Conservation (phyloP, 1,140 invertebrate species). For the Bursaphelenchus mucronatus region DNA sequence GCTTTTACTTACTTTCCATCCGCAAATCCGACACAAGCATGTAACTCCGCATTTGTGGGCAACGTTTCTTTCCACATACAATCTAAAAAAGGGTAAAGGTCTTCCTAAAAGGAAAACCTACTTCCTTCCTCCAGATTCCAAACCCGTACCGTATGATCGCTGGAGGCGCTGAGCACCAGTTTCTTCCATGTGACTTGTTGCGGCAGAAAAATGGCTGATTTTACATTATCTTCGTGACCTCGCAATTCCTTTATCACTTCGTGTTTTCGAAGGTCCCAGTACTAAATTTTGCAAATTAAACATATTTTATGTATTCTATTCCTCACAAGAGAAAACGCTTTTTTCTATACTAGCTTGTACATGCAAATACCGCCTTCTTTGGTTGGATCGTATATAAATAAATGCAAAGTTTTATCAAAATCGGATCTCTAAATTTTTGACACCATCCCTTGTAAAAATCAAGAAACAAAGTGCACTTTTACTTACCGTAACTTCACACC, state of each 20-base stretch:
- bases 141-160: conserved; percentile 34
- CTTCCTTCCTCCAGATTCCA: conserved; percentile 35
- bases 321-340: no score
- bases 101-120: conserved; percentile 13
- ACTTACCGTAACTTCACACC: conserved; percentile 37
- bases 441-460: no score
- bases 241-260: conserved; percentile 39
- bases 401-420: no score
- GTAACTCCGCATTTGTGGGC: conserved; percentile 33
- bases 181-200: conserved; percentile 43
- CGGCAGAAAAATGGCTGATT: conserved; percentile 40
- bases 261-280: conserved; percentile 40
- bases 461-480: conserved; percentile 9
- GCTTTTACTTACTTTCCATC: conserved; percentile 32
- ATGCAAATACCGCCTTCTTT: no score
- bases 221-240: conserved; percentile 36
- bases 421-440: no score
- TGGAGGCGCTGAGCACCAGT: conserved; percentile 40
- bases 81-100: conserved; percentile 23
- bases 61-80: conserved; percentile 40
- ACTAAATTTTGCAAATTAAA: no score
- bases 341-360: no score
- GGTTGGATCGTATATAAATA: no score
- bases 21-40: conserved; percentile 39
- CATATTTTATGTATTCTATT: no score